phyloP scores from a whole-genome alignment of 2,797 vertebrate genomes.

The Falco peregrinus region DNA sequence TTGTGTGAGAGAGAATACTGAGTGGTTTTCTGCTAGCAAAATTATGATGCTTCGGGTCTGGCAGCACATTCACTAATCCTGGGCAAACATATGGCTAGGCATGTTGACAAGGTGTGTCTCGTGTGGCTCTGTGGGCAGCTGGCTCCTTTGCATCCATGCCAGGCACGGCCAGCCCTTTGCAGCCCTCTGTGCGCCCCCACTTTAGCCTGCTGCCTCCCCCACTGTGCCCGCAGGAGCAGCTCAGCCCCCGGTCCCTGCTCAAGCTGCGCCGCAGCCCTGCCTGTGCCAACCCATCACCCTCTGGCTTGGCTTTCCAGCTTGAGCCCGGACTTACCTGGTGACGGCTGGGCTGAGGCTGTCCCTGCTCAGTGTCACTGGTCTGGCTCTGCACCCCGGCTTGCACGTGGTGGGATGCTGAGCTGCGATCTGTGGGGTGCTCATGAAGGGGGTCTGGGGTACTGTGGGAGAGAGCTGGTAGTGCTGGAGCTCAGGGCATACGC shows the following conservation, averaged over 20 bases:
- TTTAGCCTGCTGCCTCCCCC: neutral
- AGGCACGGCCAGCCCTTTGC: neutral
- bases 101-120: neutral
- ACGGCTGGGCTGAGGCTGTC: neutral
- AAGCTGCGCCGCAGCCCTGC: neutral
- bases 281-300: neutral
- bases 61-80: neutral
- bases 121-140: neutral
- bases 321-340: neutral
- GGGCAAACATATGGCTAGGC: neutral
- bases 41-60: neutral
- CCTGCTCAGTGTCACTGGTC: neutral
- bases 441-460: neutral
- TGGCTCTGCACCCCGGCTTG: neutral
- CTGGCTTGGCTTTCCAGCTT: neutral
- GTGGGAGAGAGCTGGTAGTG: neutral
- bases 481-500: neutral
- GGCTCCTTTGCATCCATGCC: neutral
- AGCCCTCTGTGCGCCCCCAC: fast-evolving
- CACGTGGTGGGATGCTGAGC: neutral
- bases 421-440: neutral
- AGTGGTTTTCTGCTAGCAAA: neutral
- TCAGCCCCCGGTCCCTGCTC: fast-evolving
- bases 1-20: neutral
- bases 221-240: neutral